These are phyloP conservation scores for Dryomyza anilis DNA, from an alignment of 2,888 invertebrate genomes.

Conservation along the genomic window DNA sequence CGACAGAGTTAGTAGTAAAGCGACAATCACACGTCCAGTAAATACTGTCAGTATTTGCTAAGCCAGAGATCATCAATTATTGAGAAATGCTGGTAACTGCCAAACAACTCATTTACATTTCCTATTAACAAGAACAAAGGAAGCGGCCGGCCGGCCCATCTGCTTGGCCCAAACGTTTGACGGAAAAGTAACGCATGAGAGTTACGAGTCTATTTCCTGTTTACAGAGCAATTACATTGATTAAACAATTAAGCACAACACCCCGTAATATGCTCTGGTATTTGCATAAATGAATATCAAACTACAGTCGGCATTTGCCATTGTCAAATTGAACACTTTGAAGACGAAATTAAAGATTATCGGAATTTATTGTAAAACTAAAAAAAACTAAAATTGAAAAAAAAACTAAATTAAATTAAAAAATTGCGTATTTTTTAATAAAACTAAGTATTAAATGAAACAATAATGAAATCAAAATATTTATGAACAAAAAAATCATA, in stretches of 20 bases:
- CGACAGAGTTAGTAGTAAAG: too few species aligned
- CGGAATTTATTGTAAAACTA: too few species aligned
- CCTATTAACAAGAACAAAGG: conserved; percentile 47
- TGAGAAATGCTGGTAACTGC: conserved; percentile 4
- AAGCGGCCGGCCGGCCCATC: conserved; percentile 28
- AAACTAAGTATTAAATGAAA: too few species aligned
- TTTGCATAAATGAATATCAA: conserved; percentile 11
- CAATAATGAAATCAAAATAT: too few species aligned
- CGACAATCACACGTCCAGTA: not conserved
- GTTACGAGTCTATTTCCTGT: conserved; percentile 25
- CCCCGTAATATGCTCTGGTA: not conserved
- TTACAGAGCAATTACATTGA: conserved; percentile 50
- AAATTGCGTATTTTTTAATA: too few species aligned
- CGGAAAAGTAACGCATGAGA: conserved; percentile 43
- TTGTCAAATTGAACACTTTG: too few species aligned
- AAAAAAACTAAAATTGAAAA: too few species aligned
- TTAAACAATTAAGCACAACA: conserved; percentile 42
- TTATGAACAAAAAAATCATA: too few species aligned
- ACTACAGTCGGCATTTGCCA: too few species aligned
- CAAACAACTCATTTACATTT: conserved; percentile 44
- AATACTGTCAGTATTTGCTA: too few species aligned
- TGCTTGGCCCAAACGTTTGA: conserved; percentile 39
- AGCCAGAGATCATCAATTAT: not conserved
- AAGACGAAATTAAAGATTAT: too few species aligned
- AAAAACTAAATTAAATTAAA: too few species aligned